phyloP scores from a whole-genome alignment of 2,888 invertebrate genomes.

The Troides oblongomaculatus region DNA sequence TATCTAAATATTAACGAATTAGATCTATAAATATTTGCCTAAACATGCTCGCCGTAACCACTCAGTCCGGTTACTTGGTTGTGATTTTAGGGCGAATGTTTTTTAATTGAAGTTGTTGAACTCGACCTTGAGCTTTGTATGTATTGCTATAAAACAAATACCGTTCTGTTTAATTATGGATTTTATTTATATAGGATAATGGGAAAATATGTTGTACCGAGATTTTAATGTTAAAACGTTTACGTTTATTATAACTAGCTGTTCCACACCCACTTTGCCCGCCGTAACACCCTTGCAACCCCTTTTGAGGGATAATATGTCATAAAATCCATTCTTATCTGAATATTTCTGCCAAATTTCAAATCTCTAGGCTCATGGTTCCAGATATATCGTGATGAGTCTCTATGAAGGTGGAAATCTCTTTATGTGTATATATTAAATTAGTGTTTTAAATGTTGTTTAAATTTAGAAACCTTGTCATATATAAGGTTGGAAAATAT shows the following conservation, averaged over 20 bases:
- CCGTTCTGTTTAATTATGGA: conserved; percentile 8
- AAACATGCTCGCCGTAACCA: neutral
- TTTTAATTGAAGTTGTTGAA: conserved; percentile 10
- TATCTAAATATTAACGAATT: neutral
- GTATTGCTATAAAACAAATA: conserved; percentile 14
- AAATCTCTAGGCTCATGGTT: no score
- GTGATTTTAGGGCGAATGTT: conserved; percentile 11
- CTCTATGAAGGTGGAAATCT: no score
- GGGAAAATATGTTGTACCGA: neutral
- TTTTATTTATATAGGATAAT: neutral
- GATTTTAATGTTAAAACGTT: neutral
- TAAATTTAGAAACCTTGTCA: no score
- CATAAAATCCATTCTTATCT: no score
- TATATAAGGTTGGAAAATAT: no score
- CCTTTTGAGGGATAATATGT: no score
- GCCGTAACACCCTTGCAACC: no score
- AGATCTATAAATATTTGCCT: neutral
- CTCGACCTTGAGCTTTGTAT: conserved; percentile 7
- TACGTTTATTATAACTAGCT: neutral
- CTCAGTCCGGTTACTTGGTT: conserved; percentile 1
- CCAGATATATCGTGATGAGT: no score
- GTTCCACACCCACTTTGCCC: no score
- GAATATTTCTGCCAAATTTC: no score
- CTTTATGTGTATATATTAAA: no score
- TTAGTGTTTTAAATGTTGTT: no score